Evolutionary conservation across 2,113 vertebrate species (phyloP), one percentile per base, ranked within the genome.

Genomic region (Pycnonotus jocosus): DNA sequence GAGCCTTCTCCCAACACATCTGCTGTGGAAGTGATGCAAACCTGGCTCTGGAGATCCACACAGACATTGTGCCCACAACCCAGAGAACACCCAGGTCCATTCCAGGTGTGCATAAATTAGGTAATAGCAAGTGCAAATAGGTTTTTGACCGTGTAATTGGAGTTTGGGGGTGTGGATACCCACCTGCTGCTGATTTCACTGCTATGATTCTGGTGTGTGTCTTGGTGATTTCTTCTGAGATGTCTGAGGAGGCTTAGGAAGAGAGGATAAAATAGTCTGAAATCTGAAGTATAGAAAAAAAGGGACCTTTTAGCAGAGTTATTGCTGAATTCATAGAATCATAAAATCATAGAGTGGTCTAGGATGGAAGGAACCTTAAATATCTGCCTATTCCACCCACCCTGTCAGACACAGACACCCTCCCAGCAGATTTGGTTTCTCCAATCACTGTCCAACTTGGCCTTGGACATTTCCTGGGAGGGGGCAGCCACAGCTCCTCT

Each of bases 201-300:
- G 0, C 25, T 11, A 18, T 21, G 22, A 23, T 28, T 79, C 51
- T 72, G 17, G 8, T 24, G 13, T 27, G 27, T 1, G 0, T 37
- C 42, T 38, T 9, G 9, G 27, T 38, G 30, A 62, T 66, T 79
- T 56, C 28, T 73, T 74, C 33, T 57, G 30, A 71, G 70, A 10
- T 71, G 33, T 18, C 68, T 80, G 45, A 15, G 7, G 40, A 40
- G 4, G 8, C 7, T 89, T 38, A 57, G 23, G 12, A 65, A 56
- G 56, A 9, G 10, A 69, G 28, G 30, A 35, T 33, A 40, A 85
- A 72, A 56, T 25, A 23, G 9, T 19, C 23, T 58, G 61, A 18
- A 62, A 70, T 9, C 20, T 30, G 28, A 91, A 81, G 54, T 35
- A 25, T 0, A 38, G 42, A 38, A 54, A 53, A n/a, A 23, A 22